A percentile compares a stretch with the other conserved stretches of the same genome.
Evolutionary conservation across 2,888 invertebrate species (phyloP).

Genomic region (Hypsopygia costalis): DNA sequence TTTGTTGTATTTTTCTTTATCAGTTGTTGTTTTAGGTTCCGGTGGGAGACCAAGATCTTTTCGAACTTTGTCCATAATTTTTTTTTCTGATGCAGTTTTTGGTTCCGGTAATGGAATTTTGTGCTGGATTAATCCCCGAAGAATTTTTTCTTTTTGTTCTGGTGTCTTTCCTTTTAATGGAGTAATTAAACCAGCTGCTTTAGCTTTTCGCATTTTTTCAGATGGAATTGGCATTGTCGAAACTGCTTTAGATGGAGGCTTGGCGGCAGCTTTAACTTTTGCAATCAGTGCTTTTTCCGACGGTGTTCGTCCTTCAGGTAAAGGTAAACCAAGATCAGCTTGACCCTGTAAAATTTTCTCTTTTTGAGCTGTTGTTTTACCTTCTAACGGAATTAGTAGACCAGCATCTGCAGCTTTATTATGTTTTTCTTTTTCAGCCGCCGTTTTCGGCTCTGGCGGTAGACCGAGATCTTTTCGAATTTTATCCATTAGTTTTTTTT

Average conservation of each 20-base stretch:
- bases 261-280: conserved; percentile 8
- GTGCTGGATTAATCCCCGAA: conserved; percentile 20
- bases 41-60: conserved; percentile 18
- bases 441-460: conserved; percentile 16
- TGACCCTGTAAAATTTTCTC: conserved; percentile 11
- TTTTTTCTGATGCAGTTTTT: conserved; percentile 16
- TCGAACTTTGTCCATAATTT: conserved; percentile 15
- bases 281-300: conserved; percentile 16
- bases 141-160: conserved; percentile 24
- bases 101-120: conserved; percentile 24
- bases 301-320: conserved; percentile 14
- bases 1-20: conserved; percentile 20
- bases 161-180: conserved; percentile 25
- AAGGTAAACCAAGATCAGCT: conserved; percentile 7
- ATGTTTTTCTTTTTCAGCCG: conserved; percentile 13
- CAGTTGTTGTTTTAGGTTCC: conserved; percentile 15
- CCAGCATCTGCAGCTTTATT: conserved; percentile 10
- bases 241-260: too few relatives aligned
- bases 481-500: conserved; percentile 14
- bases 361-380: conserved; percentile 13
- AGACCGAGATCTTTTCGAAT: conserved; percentile 13
- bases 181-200: conserved; percentile 14
- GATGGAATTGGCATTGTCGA: conserved; percentile 4
- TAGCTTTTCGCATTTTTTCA: conserved; percentile 14
- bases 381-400: conserved; percentile 12